Percentiles rank a stretch among this genome's conserved stretches.
Evolutionary conservation across 2,797 vertebrate genomes (phyloP).

Genomic region (Enteromius afrohamiltoni): DNA sequence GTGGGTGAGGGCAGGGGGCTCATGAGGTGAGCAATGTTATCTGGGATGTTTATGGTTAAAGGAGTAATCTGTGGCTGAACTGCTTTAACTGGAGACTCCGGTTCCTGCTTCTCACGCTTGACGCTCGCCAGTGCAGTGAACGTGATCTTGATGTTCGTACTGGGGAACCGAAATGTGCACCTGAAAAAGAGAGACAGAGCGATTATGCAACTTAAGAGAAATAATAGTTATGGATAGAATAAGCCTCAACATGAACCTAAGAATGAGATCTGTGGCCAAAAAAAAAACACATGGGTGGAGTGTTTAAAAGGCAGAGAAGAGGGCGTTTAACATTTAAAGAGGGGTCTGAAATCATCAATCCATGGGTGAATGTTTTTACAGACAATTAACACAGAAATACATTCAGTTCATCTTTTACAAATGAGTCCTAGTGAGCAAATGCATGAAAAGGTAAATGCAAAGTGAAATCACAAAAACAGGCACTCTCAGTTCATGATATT

Average conservation of each 20-base stretch:
- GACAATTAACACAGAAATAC: background rate
- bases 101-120: conserved; percentile 88
- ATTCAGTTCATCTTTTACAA: background rate
- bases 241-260: conserved; percentile 11
- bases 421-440: background rate
- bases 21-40: conserved; percentile 95
- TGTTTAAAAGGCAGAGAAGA: background rate
- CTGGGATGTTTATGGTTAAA: conserved; percentile 97
- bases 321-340: background rate
- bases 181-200: conserved; percentile 69
- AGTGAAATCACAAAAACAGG: background rate
- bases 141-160: conserved; percentile 98
- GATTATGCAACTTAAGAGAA: background rate
- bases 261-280: background rate
- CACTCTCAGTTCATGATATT: background rate
- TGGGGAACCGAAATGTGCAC: conserved; percentile 98
- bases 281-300: conserved; percentile 12
- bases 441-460: background rate
- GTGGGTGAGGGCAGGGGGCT: conserved; percentile 96
- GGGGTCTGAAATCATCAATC: background rate
- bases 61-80: conserved; percentile 96
- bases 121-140: conserved; percentile 93
- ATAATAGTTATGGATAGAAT: background rate
- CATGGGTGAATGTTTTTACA: background rate
- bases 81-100: conserved; percentile 89